Evolutionary conservation across 2,113 vertebrate species (phyloP).

Genomic region (Calyptomena viridis): DNA sequence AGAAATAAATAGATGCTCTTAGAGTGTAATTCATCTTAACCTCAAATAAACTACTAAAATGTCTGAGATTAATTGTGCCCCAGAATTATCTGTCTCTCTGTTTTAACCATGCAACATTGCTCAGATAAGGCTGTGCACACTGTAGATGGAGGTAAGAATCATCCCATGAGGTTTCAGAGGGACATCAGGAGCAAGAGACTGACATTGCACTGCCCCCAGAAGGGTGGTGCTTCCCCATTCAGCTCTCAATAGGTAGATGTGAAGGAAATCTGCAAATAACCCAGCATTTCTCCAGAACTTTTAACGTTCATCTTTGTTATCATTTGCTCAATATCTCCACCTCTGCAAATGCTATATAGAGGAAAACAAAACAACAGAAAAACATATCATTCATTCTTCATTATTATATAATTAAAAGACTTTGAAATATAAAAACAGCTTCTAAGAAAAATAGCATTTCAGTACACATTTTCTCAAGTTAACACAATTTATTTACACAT

Average conservation of each 20-base stretch:
- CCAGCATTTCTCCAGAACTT: neutral
- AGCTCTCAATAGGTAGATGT: neutral
- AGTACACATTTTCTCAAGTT: neutral
- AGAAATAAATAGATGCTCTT: neutral
- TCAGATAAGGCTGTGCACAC: neutral
- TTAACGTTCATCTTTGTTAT: neutral
- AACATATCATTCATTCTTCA: neutral
- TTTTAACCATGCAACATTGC: neutral
- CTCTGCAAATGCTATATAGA: neutral
- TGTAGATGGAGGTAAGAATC: rapidly evolving
- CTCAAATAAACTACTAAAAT: neutral
- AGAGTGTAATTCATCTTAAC: neutral
- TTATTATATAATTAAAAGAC: neutral
- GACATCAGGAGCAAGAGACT: neutral
- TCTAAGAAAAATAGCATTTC: neutral
- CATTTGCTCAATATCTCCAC: neutral
- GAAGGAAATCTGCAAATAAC: neutral
- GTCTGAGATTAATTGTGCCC: neutral
- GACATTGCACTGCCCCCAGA: neutral
- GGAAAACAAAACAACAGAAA: neutral
- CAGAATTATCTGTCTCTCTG: neutral
- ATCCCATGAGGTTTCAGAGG: neutral
- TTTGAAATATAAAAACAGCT: neutral
- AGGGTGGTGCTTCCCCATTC: neutral
- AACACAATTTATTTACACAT: neutral